Base-by-base conservation (phyloP, 2,888 invertebrate genomes). In the Agrenia bidenticulata region DNA sequence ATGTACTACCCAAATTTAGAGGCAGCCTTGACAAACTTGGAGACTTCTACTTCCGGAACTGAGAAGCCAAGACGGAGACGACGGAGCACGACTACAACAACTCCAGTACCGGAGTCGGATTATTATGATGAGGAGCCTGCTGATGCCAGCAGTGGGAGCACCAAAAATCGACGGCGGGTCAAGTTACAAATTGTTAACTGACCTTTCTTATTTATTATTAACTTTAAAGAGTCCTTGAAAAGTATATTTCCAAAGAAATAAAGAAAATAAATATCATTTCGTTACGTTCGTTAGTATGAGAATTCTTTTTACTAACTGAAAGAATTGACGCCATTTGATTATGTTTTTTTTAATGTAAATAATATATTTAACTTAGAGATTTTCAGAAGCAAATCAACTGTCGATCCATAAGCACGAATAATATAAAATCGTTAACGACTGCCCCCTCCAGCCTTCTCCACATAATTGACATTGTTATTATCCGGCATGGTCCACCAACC, bases 1-100 rank as follows among this genome's bases (percentile, higher is more conserved):
- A 41, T 57, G 21, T 23, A 21, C 57, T 57, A 57, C n/a, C 57
- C 57, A 2, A 23, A 57, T n/a, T 23, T 57, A 11, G 27, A 57
- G n/a, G 11, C 41, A 2, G 57, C 57, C 7, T 23, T 57, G 23
- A 57, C 15, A 5, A 41, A 21, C 4, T 11, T 24, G 7, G 51
- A 51, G 15, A 23, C 51, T 4, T 51, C 51, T 5, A 21, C 51
- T 23, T 4, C 15, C 4, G 15, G n/a, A 5, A 45, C 19, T 5
- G 15, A n/a, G 4, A 45, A 45, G 15, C 45, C 45, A 15, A 45
- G 45, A 15, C 51, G 51, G 5, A 11, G 55, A 15, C 13, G 55
- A 27, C 17, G 32, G 55, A 55, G 2, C 17, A 55, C 55, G 4
- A 55, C 53, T 7, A 53, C 55, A n/a, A 13, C 55, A 2, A n/a